phyloP scores from a whole-genome alignment of 2,113 vertebrate species.

The Strigops habroptila region DNA sequence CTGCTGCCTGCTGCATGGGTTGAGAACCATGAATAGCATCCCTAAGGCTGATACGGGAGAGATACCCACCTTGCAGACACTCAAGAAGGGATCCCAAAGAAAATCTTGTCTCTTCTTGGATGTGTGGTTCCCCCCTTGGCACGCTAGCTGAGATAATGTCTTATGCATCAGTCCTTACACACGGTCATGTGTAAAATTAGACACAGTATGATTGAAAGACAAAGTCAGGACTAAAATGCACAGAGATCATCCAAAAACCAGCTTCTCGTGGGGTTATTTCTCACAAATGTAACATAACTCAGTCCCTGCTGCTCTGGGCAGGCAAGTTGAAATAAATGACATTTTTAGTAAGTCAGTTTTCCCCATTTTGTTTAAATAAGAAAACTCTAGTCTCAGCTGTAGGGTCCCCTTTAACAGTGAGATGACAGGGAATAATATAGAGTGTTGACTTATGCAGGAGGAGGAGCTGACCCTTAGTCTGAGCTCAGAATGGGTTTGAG shows the following conservation, averaged over 20 bases:
- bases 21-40: background rate
- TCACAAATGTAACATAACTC: background rate
- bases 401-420: background rate
- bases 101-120: background rate
- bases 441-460: background rate
- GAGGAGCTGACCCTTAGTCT: background rate
- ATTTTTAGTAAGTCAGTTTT: background rate
- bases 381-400: background rate
- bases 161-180: background rate
- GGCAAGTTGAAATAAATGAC: background rate
- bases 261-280: background rate
- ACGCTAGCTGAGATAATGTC: background rate
- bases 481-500: background rate
- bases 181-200: background rate
- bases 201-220: background rate
- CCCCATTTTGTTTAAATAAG: background rate
- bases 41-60: background rate
- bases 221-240: background rate
- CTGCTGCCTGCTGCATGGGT: background rate
- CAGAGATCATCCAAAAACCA: accelerated
- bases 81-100: background rate
- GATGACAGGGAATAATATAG: background rate
- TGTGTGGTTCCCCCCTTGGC: background rate
- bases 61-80: background rate
- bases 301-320: background rate